Conservation (phyloP, 2,888 invertebrate genomes). For the Marasmarcha lunaedactyla region DNA sequence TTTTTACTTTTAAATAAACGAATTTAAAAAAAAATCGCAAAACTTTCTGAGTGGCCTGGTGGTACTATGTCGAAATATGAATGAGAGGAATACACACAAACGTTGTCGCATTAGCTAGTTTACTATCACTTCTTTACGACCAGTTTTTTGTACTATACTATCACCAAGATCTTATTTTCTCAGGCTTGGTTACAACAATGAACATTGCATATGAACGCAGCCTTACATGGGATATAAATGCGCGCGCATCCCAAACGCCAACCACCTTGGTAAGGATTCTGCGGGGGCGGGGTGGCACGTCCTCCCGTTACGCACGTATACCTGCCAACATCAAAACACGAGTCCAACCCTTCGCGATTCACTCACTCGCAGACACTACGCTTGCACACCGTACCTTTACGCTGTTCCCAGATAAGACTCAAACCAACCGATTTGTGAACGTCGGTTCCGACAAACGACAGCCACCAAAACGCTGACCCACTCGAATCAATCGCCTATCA, state of each 20-base stretch:
- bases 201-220: conserved; percentile 30
- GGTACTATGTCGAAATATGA: too few species aligned
- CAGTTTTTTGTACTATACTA: too few species aligned
- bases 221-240: conserved; percentile 42
- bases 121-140: too few species aligned
- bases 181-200: too few species aligned
- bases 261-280: conserved; percentile 32
- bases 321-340: background rate
- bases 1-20: too few species aligned
- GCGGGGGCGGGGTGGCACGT: conserved; percentile 56
- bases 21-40: too few species aligned
- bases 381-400: background rate
- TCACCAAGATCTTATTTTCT: too few species aligned
- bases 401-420: background rate
- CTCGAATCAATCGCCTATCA: background rate
- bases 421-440: conserved; percentile 1
- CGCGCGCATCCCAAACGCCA: conserved; percentile 55
- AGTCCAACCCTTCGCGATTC: background rate
- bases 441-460: background rate
- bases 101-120: too few species aligned
- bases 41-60: too few species aligned
- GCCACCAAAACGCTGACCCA: background rate
- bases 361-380: background rate
- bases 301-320: conserved; percentile 41
- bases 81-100: too few species aligned